Evolutionary conservation across 2,888 invertebrate species (phyloP).

Genomic region (Nomada lathburiana): DNA sequence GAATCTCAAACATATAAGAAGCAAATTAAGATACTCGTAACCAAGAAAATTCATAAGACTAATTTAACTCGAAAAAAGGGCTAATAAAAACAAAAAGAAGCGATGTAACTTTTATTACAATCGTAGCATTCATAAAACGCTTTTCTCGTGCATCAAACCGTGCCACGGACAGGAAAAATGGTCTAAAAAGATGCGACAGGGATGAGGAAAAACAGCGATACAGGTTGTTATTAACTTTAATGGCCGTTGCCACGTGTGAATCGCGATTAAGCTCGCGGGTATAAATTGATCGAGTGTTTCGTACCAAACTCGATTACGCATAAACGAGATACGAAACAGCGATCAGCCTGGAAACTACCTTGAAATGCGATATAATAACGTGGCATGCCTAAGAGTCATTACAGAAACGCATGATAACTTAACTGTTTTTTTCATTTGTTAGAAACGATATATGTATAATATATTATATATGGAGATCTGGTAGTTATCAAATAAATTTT

Average conservation of each 20-base stretch:
- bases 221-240: conserved; percentile 46
- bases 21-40: too few species aligned
- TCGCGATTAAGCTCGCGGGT: conserved; percentile 47
- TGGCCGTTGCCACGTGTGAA: conserved; percentile 49
- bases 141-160: background rate
- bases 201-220: conserved; percentile 30
- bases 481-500: background rate
- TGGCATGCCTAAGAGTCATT: conserved; percentile 46
- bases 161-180: background rate
- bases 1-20: too few species aligned
- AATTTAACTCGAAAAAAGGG: background rate
- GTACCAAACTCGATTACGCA: conserved; percentile 37
- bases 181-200: conserved; percentile 9
- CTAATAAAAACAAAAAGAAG: background rate
- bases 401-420: conserved; percentile 39
- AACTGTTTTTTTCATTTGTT: background rate
- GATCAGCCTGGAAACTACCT: conserved; percentile 25
- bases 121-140: background rate
- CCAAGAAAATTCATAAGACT: background rate
- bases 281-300: conserved; percentile 44
- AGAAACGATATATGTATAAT: background rate
- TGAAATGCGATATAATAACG: conserved; percentile 41
- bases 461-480: background rate
- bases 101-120: conserved; percentile 16
- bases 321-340: conserved; percentile 40